Percentiles rank a stretch among this genome's conserved stretches.
phyloP scores from a whole-genome alignment of 2,113 vertebrate species.

The Nanger granti region DNA sequence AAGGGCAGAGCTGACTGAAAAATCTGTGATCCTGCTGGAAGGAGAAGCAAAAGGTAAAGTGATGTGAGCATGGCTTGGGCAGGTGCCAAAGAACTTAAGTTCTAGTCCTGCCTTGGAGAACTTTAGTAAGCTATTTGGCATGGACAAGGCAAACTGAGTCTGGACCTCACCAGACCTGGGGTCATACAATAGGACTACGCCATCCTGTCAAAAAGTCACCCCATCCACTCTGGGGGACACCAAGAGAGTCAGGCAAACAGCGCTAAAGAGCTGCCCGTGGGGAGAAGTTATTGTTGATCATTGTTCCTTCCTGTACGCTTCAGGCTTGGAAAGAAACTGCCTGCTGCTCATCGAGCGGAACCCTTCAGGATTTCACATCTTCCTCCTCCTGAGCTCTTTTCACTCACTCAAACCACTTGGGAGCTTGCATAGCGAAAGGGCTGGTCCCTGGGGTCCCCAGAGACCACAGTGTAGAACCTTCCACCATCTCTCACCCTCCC shows the following conservation, averaged over 20 bases:
- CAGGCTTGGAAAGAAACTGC: background rate
- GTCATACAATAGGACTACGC: background rate
- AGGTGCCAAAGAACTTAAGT: background rate
- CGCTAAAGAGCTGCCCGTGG: background rate
- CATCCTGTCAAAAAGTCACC: background rate
- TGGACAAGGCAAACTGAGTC: too few relatives aligned
- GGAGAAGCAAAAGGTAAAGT: background rate
- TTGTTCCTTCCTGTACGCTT: background rate
- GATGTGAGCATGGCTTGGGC: rapidly evolving
- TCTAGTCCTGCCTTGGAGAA: background rate
- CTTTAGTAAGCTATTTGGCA: background rate
- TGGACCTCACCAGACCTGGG: background rate
- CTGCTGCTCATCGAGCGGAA: background rate
- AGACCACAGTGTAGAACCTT: background rate
- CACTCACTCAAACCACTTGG: background rate
- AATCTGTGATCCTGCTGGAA: background rate
- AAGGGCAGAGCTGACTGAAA: background rate
- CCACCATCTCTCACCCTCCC: background rate
- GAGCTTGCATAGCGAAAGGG: background rate
- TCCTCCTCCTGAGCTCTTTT: background rate
- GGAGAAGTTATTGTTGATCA: background rate
- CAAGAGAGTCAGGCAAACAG: background rate
- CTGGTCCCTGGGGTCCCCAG: background rate
- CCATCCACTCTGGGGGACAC: background rate
- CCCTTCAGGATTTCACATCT: background rate